Evolutionary conservation across 2,113 vertebrate genomes (phyloP), one percentile per base, ranked within the genome.

Genomic region (Rhynchopsitta pachyrhyncha): DNA sequence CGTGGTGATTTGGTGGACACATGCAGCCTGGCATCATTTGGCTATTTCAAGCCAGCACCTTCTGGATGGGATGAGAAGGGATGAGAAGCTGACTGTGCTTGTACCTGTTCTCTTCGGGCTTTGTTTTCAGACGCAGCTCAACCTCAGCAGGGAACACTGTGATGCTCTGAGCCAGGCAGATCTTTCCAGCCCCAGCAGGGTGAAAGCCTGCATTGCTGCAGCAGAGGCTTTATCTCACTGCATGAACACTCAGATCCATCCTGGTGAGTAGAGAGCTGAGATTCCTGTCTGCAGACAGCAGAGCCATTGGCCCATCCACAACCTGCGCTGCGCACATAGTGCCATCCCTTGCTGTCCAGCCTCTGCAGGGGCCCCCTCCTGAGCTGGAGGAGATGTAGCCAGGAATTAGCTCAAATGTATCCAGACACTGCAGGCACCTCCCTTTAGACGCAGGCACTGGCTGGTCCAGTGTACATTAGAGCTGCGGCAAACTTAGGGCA

Each of bases 151-250:
- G 76, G 92, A 96, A 28, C 96, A 96, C 86, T 11, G 85, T 0
- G 68, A 83, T 2, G 66, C 50, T 52, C 77, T 97, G 81, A 86
- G 81, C 60, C n/a, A 1, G 22, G 91, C 75, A 20, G 95, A 97
- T 17, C 96, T 97, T 37, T 94, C 91, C 50, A 92, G 79, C 57
- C 90, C 92, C 28, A 60, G n/a, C 1, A 17, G 63, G 2, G 4
- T 95, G 28, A 10, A 52, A 79, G 80, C 88, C 84, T 97, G 96
- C 57, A n/a, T 35, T 44, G 81, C 66, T 31, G 97, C 97, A 5
- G 95, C 66, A 8, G 70, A 73, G 41, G 95, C 92, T 50, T 91
- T 97, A 11, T 47, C 86, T 46, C 23, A 9, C 92, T 97, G 95
- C 92, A 91, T 92, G 91, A 87, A 28, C 10, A 5, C 55, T 17